phyloP scores from a whole-genome alignment of 2,797 vertebrate species.

The Melanotaenia parkinsoni region DNA sequence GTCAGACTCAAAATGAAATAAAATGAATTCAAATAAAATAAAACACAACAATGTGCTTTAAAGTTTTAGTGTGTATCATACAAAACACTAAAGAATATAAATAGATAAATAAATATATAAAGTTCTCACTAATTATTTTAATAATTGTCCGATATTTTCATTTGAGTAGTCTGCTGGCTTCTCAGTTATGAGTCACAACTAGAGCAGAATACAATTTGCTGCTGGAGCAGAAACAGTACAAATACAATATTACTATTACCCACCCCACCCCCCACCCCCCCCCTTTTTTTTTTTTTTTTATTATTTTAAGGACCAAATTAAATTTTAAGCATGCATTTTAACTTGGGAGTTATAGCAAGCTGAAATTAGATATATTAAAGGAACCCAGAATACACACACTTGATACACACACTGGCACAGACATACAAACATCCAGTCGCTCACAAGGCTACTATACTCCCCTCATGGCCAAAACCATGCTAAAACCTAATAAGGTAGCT shows the following conservation, averaged over 20 bases:
- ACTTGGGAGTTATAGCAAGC: neutral
- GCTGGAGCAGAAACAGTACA: neutral
- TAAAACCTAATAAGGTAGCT: conserved; percentile 45
- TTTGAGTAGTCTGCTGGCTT: neutral
- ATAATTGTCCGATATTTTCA: conserved; percentile 5
- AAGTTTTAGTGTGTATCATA: neutral
- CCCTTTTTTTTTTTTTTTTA: neutral
- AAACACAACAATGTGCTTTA: neutral
- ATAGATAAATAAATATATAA: neutral
- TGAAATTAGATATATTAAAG: neutral
- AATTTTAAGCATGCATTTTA: neutral
- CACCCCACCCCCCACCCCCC: no score
- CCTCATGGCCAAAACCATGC: conserved; percentile 35
- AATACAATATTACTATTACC: neutral
- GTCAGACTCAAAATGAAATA: neutral
- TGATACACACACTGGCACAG: neutral
- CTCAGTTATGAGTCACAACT: neutral
- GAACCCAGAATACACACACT: neutral
- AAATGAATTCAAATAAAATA: neutral
- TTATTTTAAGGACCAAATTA: neutral
- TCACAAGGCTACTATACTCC: conserved; percentile 32
- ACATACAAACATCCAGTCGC: neutral
- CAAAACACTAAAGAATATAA: neutral
- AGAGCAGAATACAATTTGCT: conserved; percentile 9
- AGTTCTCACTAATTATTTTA: conserved; percentile 4